phyloP scores from a whole-genome alignment of 1,140 invertebrate species.

The Macrosteles quadrilineatus region DNA sequence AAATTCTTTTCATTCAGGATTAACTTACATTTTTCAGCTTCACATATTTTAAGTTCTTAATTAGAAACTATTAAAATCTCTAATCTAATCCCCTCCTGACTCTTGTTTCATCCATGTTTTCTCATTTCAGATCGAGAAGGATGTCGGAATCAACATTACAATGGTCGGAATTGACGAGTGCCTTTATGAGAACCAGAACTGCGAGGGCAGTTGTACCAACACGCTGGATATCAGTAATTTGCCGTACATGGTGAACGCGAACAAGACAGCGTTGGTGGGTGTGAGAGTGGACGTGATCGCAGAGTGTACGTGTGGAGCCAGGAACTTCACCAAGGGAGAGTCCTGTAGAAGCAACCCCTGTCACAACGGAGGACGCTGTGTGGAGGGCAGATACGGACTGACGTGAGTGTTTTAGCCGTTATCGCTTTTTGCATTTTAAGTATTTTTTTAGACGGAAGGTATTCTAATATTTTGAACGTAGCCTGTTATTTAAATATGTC shows the following conservation, averaged over 20 bases:
- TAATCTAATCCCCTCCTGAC: too few relatives aligned
- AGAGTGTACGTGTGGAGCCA: constrained; percentile 87
- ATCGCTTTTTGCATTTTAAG: too few relatives aligned
- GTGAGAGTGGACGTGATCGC: constrained; percentile 86
- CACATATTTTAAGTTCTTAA: too few relatives aligned
- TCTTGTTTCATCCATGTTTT: too few relatives aligned
- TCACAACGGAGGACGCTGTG: constrained; percentile 92
- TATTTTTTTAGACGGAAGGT: too few relatives aligned
- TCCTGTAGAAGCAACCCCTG: constrained; percentile 88
- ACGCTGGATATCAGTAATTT: constrained; percentile 82
- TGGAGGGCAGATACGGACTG: constrained; percentile 82
- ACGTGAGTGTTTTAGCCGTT: constrained; percentile 57
- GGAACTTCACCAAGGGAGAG: constrained; percentile 87
- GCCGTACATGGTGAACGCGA: constrained; percentile 95
- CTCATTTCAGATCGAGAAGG: constrained; percentile 75
- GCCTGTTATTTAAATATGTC: too few relatives aligned
- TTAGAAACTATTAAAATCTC: too few relatives aligned
- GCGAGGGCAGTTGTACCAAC: constrained; percentile 95
- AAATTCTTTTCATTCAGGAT: too few relatives aligned
- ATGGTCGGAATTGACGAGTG: constrained; percentile 99
- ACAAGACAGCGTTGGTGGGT: constrained; percentile 92
- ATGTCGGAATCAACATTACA: constrained; percentile 92
- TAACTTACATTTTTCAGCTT: too few relatives aligned
- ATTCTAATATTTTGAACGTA: too few relatives aligned
- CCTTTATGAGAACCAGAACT: constrained; percentile 91